phyloP scores from a whole-genome alignment of 1,140 invertebrate species.

The Probaryconus sp. region DNA sequence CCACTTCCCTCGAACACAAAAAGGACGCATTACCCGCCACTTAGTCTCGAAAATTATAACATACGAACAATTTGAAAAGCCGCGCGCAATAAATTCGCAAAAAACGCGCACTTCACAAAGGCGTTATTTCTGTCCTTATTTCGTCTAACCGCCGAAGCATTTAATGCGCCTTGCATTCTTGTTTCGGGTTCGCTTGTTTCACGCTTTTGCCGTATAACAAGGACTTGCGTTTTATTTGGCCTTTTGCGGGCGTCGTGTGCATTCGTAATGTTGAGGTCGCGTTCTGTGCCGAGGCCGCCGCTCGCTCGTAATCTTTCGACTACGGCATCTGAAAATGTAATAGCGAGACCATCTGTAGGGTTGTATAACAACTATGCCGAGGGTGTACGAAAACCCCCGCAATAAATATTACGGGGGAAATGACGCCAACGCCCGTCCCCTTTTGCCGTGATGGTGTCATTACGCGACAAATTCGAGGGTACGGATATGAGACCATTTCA shows the following conservation, averaged over 20 bases:
- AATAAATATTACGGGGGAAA: slow-evolving; percentile 36
- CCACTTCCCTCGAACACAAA: background rate
- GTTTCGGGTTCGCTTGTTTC: slow-evolving; percentile 28
- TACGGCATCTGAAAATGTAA: slow-evolving; percentile 19
- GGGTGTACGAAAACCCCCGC: slow-evolving; percentile 17
- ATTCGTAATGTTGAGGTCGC: slow-evolving; percentile 12
- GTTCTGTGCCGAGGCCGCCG: slow-evolving; percentile 14
- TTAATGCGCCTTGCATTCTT: slow-evolving; percentile 34
- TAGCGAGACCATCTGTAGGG: slow-evolving; percentile 22
- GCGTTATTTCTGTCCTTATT: slow-evolving; percentile 19
- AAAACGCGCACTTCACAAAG: slow-evolving; percentile 19
- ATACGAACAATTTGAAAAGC: slow-evolving; percentile 8
- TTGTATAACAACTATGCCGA: background rate
- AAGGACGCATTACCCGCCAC: slow-evolving; percentile 20
- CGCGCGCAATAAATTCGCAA: slow-evolving; percentile 15
- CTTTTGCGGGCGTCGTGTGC: slow-evolving; percentile 19
- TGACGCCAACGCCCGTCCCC: slow-evolving; percentile 18
- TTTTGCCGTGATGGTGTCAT: slow-evolving; percentile 33
- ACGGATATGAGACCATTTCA: background rate
- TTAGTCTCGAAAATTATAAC: slow-evolving; percentile 18
- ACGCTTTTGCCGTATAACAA: slow-evolving; percentile 8
- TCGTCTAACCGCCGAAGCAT: slow-evolving; percentile 11
- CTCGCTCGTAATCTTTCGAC: slow-evolving; percentile 38
- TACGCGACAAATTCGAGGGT: slow-evolving; percentile 18
- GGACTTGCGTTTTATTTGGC: slow-evolving; percentile 33